A percentile compares a stretch with the other conserved stretches of the same genome.
These are phyloP conservation scores for Drosophila nigricruria DNA, from an alignment of 2,888 invertebrate species.

Conservation along the genomic window DNA sequence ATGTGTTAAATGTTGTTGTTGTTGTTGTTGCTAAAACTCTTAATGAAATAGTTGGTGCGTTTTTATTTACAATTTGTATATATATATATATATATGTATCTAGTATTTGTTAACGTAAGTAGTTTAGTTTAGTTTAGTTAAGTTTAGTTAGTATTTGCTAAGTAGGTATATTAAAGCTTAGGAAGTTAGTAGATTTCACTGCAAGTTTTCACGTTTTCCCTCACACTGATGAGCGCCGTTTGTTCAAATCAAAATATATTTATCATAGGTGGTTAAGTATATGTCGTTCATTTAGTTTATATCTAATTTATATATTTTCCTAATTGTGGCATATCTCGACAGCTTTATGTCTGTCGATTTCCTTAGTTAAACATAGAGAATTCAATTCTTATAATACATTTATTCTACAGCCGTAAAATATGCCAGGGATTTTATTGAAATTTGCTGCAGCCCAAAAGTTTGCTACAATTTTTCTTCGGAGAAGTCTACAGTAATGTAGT, in stretches of 20 bases:
- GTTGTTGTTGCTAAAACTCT: constrained; percentile 66
- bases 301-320: constrained; percentile 1
- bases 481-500: not conserved
- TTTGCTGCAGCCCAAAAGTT: constrained; percentile 7
- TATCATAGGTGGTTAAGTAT: constrained; percentile 39
- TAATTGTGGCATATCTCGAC: constrained; percentile 4
- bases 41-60: constrained; percentile 79
- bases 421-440: constrained; percentile 4
- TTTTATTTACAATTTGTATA: constrained; percentile 74
- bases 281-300: constrained; percentile 15
- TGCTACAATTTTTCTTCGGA: constrained; percentile 2
- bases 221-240: constrained; percentile 3
- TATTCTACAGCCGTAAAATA: constrained; percentile 22
- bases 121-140: constrained; percentile 17
- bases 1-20: constrained; percentile 40
- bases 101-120: constrained; percentile 43
- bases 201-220: constrained; percentile 42
- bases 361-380: constrained; percentile 1
- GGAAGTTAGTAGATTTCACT: constrained; percentile 75
- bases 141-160: constrained; percentile 39
- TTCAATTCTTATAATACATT: constrained; percentile 9
- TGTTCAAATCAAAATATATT: constrained; percentile 22
- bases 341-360: constrained; percentile 3
- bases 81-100: constrained; percentile 24
- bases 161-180: constrained; percentile 71